Base-by-base conservation (phyloP, 1,140 invertebrate genomes). In the Tetragonula clypearis region DNA sequence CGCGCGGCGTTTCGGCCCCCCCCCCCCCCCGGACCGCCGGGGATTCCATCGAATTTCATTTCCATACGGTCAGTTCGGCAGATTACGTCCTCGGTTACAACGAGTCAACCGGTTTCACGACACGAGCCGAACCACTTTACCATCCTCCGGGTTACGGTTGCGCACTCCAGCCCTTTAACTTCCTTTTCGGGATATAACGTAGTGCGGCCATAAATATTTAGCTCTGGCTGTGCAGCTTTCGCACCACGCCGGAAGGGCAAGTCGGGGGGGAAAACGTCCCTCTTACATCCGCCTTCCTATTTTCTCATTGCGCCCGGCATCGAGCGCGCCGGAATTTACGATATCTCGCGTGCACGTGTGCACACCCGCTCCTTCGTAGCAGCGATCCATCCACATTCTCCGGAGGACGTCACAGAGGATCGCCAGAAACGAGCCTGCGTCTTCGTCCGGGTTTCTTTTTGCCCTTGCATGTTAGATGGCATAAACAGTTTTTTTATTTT, bases 161-260 rank as follows among this genome's bases (percentile, higher is more conserved):
- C 77, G 81, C 82, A 73, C 74, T 82, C 62, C 41, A 49, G 1
- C 53, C 83, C 8, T 60, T 41, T 19, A 77, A 62, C 58, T 35
- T 41, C 49, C 60, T 9, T 55, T n/a, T 30, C 49, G 49, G 49
- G 15, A 79, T 53, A 88, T 88, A 90, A 90, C 82, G 58, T 82
- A 76, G 75, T 11, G 74, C 72, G 49, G 49, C 80, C 81, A 86
- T 92, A 92, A 92, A 92, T 92, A 92, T 91, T 90, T 91, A 88
- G 86, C 72, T 69, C 23, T n/a, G 41, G 26, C 60, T 17, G 41
- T 49, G 26, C 60, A 53, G 11, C 49, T 66, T 69, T 35, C 26
- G 21, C 68, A 8, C 6, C 41, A 0, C 55, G 66, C 23, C 58
- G 49, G 69, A 85, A 86, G 81, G 78, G 35, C 35, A 41, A 66